Evolutionary conservation across 2,888 invertebrate genomes (phyloP).

Genomic region (Lacanobia oleracea): DNA sequence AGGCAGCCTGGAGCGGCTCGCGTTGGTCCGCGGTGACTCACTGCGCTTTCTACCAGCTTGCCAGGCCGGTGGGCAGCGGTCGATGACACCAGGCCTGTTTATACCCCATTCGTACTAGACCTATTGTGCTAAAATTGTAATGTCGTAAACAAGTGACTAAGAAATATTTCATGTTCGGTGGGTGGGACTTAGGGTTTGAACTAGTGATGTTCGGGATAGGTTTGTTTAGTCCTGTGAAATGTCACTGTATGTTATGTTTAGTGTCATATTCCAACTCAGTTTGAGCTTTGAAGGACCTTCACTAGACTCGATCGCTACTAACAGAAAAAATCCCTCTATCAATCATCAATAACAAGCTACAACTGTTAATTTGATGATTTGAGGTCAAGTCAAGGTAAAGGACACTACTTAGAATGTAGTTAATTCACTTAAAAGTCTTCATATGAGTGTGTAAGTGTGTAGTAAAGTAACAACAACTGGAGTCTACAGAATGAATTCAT

Average conservation of each 20-base stretch:
- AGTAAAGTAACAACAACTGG: background rate
- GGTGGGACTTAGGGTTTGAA: constrained; percentile 20
- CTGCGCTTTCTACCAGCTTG: constrained; percentile 71
- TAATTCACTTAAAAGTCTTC: background rate
- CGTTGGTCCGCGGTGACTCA: constrained; percentile 76
- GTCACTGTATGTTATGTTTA: too few species aligned
- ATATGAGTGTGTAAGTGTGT: background rate
- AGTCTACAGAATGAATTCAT: background rate
- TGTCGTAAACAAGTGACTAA: constrained; percentile 51
- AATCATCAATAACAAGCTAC: background rate
- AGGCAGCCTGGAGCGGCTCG: constrained; percentile 73
- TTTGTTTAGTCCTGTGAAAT: background rate
- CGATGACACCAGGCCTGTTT: constrained; percentile 69
- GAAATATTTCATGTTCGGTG: constrained; percentile 40
- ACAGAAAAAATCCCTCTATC: background rate
- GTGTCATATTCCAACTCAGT: background rate
- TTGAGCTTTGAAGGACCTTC: background rate
- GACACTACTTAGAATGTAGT: background rate
- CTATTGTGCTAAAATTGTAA: constrained; percentile 63
- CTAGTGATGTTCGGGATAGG: background rate
- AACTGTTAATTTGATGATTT: background rate
- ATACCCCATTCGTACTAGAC: constrained; percentile 62
- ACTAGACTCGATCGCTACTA: background rate
- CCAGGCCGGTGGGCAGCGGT: constrained; percentile 67
- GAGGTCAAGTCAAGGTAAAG: background rate